Base-by-base conservation (phyloP, 1,140 invertebrate species). In the Zaprionus ghesquierei region DNA sequence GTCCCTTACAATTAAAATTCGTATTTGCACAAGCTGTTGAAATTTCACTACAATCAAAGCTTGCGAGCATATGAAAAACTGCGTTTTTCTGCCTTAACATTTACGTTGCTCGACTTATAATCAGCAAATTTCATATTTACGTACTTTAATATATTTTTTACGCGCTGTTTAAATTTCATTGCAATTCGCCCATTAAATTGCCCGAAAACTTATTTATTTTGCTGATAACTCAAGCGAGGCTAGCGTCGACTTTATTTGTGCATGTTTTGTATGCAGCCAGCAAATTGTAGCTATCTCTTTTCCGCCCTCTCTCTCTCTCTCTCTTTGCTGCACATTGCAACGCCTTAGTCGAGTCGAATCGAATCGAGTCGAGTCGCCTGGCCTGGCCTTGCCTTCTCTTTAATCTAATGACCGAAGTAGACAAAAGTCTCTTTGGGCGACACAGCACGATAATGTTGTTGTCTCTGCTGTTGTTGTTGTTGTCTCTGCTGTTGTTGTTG, bases 391-490 rank as follows among this genome's bases (percentile, higher is more conserved):
- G n/a, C 6, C 35, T 41, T 0, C 18, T 22, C 15, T 8, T 46
- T 18, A 46, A 46, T 46, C 41, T 18, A 46, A 46, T 46, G 15
- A 20, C 8, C 18, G 10, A 12, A 46, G 18, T 46, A 46, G 41
- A 22, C 41, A 22, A 9, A 46, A 46, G 10, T 46, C 41, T 58
- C 20, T 15, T 15, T n/a, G 12, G 31, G 33, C n/a, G 5, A 29
- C 33, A 31, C 29, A 12, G 13, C 13, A 54, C 25, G 49, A 53
- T 72, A 6, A 53, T 59, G 54, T 20, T 64, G 51, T 64, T 56
- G 53, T 38, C 49, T 46, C 22, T 35, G 50, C 27, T 54, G 50
- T 5, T 44, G 49, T 53, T 46, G 20, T 46, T 33, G 63, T 15
- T 13, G 22, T 44, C 5, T 66, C 20, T 58, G 35, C 35, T 41